phyloP scores from a whole-genome alignment of 2,113 vertebrate genomes.

The Ptychochromis oligacanthus region DNA sequence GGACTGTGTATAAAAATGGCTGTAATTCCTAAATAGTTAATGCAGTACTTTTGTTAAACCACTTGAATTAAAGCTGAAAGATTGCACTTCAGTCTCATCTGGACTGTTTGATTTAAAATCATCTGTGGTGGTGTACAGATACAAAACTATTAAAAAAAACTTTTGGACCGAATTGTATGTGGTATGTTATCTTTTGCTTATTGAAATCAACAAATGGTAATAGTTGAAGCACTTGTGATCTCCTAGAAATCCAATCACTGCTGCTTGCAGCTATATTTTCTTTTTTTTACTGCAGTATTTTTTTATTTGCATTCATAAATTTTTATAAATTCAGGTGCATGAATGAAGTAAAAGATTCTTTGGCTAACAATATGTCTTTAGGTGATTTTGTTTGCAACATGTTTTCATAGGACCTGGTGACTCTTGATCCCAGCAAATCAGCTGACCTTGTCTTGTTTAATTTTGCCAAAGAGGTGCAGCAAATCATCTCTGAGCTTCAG shows the following conservation, averaged over 20 bases:
- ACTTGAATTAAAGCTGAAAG: too few species aligned
- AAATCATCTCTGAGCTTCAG: conserved; percentile 86
- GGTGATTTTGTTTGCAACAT: neutral
- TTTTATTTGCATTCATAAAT: neutral
- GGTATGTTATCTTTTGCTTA: too few species aligned
- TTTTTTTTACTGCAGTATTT: neutral
- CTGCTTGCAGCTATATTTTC: neutral
- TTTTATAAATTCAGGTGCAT: neutral
- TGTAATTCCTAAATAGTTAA: neutral
- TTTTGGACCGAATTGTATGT: too few species aligned
- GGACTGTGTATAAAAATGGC: neutral
- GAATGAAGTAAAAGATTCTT: neutral
- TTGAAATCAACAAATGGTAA: neutral
- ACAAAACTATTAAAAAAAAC: neutral
- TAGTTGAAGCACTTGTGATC: neutral
- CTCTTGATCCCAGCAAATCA: conserved; percentile 86
- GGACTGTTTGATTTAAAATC: neutral
- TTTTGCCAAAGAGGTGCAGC: conserved; percentile 84
- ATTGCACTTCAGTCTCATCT: neutral
- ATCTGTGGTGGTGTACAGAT: neutral
- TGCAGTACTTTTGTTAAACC: too few species aligned
- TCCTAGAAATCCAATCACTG: neutral
- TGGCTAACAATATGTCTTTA: neutral
- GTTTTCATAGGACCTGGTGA: conserved; percentile 85
- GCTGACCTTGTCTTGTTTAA: conserved; percentile 91